Conservation (phyloP, 2,888 invertebrate species). For the Uropetala carovei region DNA sequence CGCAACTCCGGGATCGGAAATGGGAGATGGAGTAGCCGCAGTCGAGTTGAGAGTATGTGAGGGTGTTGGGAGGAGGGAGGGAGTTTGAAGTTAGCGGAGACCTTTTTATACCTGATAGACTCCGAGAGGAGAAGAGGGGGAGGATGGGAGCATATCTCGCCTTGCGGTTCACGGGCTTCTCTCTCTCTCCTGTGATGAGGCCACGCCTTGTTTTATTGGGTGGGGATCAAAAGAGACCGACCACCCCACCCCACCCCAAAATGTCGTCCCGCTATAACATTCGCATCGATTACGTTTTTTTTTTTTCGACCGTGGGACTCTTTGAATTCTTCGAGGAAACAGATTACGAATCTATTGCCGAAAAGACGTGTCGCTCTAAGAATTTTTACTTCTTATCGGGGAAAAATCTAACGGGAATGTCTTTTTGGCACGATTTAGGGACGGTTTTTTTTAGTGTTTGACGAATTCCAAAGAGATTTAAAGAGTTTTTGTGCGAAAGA, state of each 20-base stretch:
- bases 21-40: neutral
- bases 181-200: neutral
- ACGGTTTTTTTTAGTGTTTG: too few species aligned
- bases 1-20: neutral
- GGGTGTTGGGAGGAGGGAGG: neutral
- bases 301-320: neutral
- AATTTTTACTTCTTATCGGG: too few species aligned
- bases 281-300: conserved; percentile 5
- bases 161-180: neutral
- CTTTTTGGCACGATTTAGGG: too few species aligned
- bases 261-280: neutral
- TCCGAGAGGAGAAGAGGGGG: conserved; percentile 2
- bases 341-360: too few species aligned
- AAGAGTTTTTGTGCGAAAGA: too few species aligned
- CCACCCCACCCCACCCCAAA: neutral
- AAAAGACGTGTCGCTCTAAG: too few species aligned
- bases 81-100: neutral
- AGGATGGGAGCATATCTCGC: neutral
- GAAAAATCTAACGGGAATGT: too few species aligned
- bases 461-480: too few species aligned
- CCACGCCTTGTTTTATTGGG: conserved; percentile 1
- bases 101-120: neutral
- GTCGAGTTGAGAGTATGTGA: neutral
- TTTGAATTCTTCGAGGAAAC: too few species aligned
- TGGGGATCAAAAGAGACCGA: conserved; percentile 1